phyloP scores from a whole-genome alignment of 2,888 invertebrate genomes.

The Phymatocera aterrima region DNA sequence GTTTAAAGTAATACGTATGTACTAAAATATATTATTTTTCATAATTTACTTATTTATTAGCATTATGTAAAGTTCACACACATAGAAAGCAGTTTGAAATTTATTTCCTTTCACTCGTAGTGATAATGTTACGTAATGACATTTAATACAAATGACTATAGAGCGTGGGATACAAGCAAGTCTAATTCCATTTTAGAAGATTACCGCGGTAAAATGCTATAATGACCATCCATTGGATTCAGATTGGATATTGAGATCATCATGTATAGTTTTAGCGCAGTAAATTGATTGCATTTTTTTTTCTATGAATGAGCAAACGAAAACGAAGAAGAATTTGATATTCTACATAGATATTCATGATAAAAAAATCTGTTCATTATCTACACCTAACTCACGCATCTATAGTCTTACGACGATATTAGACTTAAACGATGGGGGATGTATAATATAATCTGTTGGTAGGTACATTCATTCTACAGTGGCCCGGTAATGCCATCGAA shows the following conservation, averaged over 20 bases:
- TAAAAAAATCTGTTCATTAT: background rate
- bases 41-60: slow-evolving; percentile 8
- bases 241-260: background rate
- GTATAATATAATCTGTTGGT: slow-evolving; percentile 30
- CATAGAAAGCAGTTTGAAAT: slow-evolving; percentile 26
- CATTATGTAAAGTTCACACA: slow-evolving; percentile 14
- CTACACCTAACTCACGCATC: slow-evolving; percentile 18
- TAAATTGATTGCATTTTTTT: background rate
- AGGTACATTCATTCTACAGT: slow-evolving; percentile 91
- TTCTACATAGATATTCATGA: background rate
- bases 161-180: background rate
- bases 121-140: background rate
- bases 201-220: background rate
- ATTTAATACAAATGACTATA: background rate
- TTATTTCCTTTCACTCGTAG: slow-evolving; percentile 4
- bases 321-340: too few relatives aligned
- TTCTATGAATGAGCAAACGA: too few relatives aligned
- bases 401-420: background rate
- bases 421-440: slow-evolving; percentile 27
- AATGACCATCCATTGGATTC: background rate
- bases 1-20: background rate
- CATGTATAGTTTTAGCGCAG: background rate
- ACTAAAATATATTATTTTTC: background rate
- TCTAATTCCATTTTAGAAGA: background rate
- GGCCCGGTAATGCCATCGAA: slow-evolving; percentile 76